Base-by-base conservation (phyloP, 2,113 vertebrate genomes). In the Cottus gobio region DNA sequence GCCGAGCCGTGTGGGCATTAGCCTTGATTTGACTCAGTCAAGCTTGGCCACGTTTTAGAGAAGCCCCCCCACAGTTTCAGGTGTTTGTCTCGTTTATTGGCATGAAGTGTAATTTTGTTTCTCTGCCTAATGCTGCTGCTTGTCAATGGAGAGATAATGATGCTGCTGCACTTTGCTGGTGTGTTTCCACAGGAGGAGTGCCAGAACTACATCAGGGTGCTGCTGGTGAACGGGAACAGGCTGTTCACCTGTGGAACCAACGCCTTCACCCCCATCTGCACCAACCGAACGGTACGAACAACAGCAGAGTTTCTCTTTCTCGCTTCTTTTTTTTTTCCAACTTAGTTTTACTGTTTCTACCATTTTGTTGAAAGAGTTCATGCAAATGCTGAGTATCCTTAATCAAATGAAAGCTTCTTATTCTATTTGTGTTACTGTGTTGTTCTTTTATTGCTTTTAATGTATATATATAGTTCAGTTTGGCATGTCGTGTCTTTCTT, bases 201-300 rank as follows among this genome's bases (percentile, higher is more conserved):
- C 90, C 98, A 99, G 94, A 99, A 99, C 95, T 99, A 99, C 79
- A 96, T 99, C 86, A 96, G 98, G 70, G 98, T 99, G 28, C 96
- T 99, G 34, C 94, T 99, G 81, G 96, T 99, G 80, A 97, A 96
- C 13, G 96, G 97, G 2, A 95, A 97, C 92, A 95, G 96, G 68
- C 93, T 99, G 73, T 99, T 99, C 66, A 96, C 97, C 79, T 99
- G 98, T 39, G 98, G 98, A 85, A 99, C 98, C 82, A 98, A 99
- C 0, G 98, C 98, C 0, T 99, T 99, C 93, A 99, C 97, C 42
- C 98, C 98, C 0, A 96, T 99, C 90, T 99, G 98, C 93, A 99
- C 97, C 92, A 99, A 97, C 82, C 95, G 98, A 84, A 97, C 97
- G 92, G 98, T 99, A 97, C 3, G 79, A 44, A 74, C 48, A 36